Evolutionary conservation across 2,888 invertebrate genomes (phyloP), one percentile per base, ranked within the genome.

Genomic region (Cryptocephalus moraei): DNA sequence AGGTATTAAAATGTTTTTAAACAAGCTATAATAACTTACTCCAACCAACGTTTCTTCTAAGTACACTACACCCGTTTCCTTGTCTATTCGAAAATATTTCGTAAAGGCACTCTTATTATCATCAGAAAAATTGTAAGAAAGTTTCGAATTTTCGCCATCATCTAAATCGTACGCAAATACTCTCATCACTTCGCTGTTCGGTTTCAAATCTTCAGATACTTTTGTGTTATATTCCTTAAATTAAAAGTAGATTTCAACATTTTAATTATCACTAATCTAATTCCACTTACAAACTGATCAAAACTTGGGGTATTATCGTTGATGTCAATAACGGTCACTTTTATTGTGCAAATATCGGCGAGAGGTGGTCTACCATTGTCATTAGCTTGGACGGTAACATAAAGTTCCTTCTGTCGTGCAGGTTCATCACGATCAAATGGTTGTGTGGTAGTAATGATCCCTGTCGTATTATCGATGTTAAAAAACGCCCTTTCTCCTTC

Each of bases 141-240:
- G 81, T 58, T 84, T 81, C 49, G 92, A 91, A 73, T 96, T 96
- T 65, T 86, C 82, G 10, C 92, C 91, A 63, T 91, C 88, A 64
- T 95, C 94, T 56, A 90, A 84, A 69, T 92, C 93, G 32, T 91
- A 91, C 11, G 93, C 92, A 49, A 92, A 91, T 66, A 93, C 87
- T 66, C 88, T 78, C 86, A 91, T 88, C 52, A 92, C 88, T 65
- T 86, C 85, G 46, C 79, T 74, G 11, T 78, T 81, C 50, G 80
- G 77, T 49, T 76, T 74, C 58, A 84, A 75, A 71, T 91, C 91
- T 75, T 86, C 86, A 46, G 90, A 86, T 57, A 91, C 86, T 51
- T 86, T 85, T 70, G 89, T 88, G 63, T 71, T 75, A 69, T 79
- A 83, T 61, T 67, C 76, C 81, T 75, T 71, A 64, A 64, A 73